phyloP scores from a whole-genome alignment of 2,888 invertebrate species.

The Myathropa florea region DNA sequence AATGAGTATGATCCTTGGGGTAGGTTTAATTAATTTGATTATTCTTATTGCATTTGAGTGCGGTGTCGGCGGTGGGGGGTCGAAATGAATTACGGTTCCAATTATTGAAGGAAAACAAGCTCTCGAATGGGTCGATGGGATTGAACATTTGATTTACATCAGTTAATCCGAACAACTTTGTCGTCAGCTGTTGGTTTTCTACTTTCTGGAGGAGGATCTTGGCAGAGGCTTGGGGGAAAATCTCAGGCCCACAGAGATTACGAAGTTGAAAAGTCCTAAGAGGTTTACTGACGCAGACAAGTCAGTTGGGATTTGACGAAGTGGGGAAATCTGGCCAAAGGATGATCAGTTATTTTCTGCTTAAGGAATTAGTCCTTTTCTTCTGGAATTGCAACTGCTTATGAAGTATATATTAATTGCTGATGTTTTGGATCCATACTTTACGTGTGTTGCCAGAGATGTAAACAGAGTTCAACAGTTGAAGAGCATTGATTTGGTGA shows the following conservation, averaged over 20 bases:
- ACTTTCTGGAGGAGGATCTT: not conserved
- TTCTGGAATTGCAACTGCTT: no score
- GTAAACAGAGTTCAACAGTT: no score
- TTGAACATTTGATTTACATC: slow-evolving; percentile 10
- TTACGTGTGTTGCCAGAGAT: not conserved
- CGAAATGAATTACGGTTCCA: slow-evolving; percentile 14
- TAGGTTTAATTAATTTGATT: slow-evolving; percentile 47
- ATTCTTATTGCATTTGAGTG: slow-evolving; percentile 19
- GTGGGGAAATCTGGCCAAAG: not conserved
- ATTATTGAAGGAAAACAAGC: not conserved
- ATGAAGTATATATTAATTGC: no score
- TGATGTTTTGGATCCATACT: not conserved
- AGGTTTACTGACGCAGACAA: not conserved
- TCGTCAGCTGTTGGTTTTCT: not conserved
- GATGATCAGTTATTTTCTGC: not conserved
- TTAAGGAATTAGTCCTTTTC: not conserved
- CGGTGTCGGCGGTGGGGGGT: not conserved
- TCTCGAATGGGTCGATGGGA: not conserved
- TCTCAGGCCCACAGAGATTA: no score
- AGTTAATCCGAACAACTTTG: not conserved
- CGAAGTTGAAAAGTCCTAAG: no score
- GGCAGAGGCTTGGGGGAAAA: no score
- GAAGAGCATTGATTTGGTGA: no score
- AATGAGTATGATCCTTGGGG: slow-evolving; percentile 36
- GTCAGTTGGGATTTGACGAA: not conserved